phyloP scores from a whole-genome alignment of 2,797 vertebrate species.

The Enteromius treurensis region DNA sequence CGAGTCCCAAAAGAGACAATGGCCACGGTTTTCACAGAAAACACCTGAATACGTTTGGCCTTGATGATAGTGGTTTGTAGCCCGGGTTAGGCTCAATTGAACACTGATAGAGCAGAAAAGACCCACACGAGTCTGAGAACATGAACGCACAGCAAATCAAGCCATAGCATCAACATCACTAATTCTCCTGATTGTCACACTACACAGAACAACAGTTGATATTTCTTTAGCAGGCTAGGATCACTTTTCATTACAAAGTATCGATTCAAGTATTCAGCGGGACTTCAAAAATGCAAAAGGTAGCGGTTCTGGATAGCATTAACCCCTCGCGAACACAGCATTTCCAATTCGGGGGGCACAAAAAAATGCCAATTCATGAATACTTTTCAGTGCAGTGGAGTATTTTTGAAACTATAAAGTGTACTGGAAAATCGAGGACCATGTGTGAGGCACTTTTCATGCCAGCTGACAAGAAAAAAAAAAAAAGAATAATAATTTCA shows the following conservation, averaged over 20 bases:
- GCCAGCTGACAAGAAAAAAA: background rate
- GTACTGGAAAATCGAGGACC: background rate
- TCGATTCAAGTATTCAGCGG: constrained; percentile 31
- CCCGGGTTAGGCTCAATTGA: constrained; percentile 53
- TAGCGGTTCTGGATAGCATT: background rate
- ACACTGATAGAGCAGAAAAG: constrained; percentile 61
- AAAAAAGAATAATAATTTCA: background rate
- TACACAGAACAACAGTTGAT: constrained; percentile 3
- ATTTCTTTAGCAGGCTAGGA: constrained; percentile 31
- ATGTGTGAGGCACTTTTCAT: constrained; percentile 14
- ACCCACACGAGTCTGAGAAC: constrained; percentile 27
- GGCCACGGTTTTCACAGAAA: constrained; percentile 93
- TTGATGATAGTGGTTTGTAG: constrained; percentile 60
- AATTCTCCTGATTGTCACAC: constrained; percentile 56
- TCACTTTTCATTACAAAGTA: constrained; percentile 20
- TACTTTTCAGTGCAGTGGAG: background rate
- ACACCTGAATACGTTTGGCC: constrained; percentile 74
- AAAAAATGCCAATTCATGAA: background rate
- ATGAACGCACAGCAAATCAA: constrained; percentile 40
- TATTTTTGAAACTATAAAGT: background rate
- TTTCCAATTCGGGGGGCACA: background rate
- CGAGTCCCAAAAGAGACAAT: constrained; percentile 82
- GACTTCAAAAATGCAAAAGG: background rate
- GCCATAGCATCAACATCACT: constrained; percentile 18
- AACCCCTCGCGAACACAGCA: background rate